Percentiles rank a stretch among this genome's conserved stretches.
phyloP scores from a whole-genome alignment of 2,888 invertebrate genomes.

The Drosophila prolongata region DNA sequence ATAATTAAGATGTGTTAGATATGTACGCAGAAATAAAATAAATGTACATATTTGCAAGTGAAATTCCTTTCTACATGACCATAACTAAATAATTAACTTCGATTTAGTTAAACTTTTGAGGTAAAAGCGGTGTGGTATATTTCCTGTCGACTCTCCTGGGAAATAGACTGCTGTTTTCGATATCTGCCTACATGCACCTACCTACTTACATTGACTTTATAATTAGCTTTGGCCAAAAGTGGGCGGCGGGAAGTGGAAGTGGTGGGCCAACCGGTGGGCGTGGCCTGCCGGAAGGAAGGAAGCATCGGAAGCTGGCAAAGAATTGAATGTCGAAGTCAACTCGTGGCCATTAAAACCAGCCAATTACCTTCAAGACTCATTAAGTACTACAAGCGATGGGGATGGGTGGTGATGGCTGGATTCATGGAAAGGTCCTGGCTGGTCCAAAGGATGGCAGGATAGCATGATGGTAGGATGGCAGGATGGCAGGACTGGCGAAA shows the following conservation, averaged over 20 bases:
- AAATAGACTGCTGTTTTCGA: not conserved
- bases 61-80: not conserved
- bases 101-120: too few relatives aligned
- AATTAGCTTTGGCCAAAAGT: slow-evolving; percentile 62
- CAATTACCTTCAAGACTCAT: slow-evolving; percentile 77
- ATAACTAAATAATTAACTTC: not conserved
- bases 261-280: too few relatives aligned
- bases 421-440: not conserved
- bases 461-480: not conserved
- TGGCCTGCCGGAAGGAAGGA: slow-evolving; percentile 20
- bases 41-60: too few relatives aligned
- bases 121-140: too few relatives aligned
- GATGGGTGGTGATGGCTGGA: not conserved
- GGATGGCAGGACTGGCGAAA: slow-evolving; percentile 12
- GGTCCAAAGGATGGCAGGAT: not conserved
- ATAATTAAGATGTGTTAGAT: too few relatives aligned
- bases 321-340: slow-evolving; percentile 66
- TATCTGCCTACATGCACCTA: slow-evolving; percentile 35
- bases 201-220: slow-evolving; percentile 71
- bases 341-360: slow-evolving; percentile 69
- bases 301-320: slow-evolving; percentile 31
- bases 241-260: slow-evolving; percentile 19
- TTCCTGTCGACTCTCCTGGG: too few relatives aligned
- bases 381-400: slow-evolving; percentile 63
- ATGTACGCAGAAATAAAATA: too few relatives aligned